Conservation (phyloP, 2,113 vertebrate genomes). For the Gnathonemus longibarbis region DNA sequence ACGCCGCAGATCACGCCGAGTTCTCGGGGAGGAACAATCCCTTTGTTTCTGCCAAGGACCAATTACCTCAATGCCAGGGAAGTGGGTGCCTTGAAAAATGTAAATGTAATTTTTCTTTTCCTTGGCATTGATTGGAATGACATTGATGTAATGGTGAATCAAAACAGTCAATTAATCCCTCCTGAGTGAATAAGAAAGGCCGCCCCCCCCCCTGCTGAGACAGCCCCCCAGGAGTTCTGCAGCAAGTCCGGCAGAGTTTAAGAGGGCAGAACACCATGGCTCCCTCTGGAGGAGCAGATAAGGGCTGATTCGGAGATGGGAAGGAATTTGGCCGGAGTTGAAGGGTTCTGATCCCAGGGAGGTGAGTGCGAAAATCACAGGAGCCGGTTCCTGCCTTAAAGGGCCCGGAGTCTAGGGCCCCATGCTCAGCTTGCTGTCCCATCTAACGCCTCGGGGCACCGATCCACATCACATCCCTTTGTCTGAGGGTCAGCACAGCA, state of each 20-base stretch:
- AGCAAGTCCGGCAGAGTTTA: background rate
- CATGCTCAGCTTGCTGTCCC: background rate
- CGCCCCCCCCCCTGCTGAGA: background rate
- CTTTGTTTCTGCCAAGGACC: background rate
- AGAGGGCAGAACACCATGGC: background rate
- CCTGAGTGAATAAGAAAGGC: slow-evolving; percentile 9
- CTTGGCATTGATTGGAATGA: background rate
- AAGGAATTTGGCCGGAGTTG: background rate
- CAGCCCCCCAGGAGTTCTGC: background rate
- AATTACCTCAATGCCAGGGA: background rate
- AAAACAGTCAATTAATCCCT: slow-evolving; percentile 15
- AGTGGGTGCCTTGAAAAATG: background rate
- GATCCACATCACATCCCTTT: background rate
- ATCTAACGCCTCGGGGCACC: background rate
- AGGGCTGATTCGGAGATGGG: background rate
- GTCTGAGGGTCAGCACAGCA: background rate
- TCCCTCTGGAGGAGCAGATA: background rate
- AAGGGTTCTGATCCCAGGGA: background rate
- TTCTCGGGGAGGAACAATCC: background rate
- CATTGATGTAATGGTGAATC: slow-evolving; percentile 10
- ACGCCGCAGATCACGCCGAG: background rate
- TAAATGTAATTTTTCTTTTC: background rate
- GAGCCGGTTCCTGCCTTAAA: background rate
- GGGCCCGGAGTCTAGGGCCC: background rate
- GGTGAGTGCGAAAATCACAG: background rate